Base-by-base conservation (phyloP, 2,113 vertebrate genomes). In the Brachyhypopomus occidentalis region DNA sequence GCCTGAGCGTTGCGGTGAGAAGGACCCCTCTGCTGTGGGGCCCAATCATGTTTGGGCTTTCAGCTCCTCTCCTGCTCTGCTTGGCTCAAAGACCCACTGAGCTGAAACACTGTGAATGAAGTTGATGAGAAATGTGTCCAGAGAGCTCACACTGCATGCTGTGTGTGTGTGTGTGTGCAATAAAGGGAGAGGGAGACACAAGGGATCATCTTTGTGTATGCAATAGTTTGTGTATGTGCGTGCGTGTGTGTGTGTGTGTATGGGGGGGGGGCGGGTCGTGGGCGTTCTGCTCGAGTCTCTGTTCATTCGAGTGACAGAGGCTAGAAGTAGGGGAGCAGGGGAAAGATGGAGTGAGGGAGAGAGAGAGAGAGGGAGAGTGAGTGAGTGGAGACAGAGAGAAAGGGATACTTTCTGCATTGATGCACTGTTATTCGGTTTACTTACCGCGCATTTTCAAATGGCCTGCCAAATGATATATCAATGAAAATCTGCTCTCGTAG, bases 81-180 rank as follows among this genome's bases (percentile, higher is more conserved):
- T n/a, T n/a, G 90, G 91, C 88, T 91, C 87, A 87, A 86, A 90
- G 88, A 90, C 77, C 87, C 91, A 83, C 86, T 89, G 85, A 88
- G 86, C 88, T 92, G 91, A 91, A 90, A 89, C 88, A 76, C 86
- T 90, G 91, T 81, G 78, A 92, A 88, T 90, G 88, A 87, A 89
- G 90, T 88, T 91, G 91, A 92, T 91, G 89, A 90, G 90, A 73
- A 84, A 80, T 83, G 88, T 90, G 87, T 89, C 88, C 82, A 89
- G 89, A 91, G 87, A 85, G 82, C 89, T 86, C 86, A 89, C 82
- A 86, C 88, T 84, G 88, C 88, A 88, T 88, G 85, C 85, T 77
- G 78, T 30, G n/a, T 84, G 87, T 80, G 48, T 86, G 64, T 14
- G 34, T 22, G 83, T 78, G 86, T 30, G 30, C 3, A 30, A 30